phyloP scores from a whole-genome alignment of 1,140 invertebrate genomes.

The Geopemphigus sp. region DNA sequence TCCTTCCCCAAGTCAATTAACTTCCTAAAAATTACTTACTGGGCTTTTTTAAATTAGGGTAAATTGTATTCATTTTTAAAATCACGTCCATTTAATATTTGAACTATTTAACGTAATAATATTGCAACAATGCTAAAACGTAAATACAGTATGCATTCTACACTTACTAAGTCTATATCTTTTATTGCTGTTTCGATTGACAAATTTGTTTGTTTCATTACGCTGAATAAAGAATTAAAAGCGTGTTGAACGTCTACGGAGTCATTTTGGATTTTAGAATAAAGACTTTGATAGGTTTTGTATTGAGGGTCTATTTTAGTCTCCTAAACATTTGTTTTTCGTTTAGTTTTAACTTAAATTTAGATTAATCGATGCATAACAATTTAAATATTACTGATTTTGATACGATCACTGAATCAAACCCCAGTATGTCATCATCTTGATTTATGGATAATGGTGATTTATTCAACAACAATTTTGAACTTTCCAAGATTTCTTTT shows the following conservation, averaged over 20 bases:
- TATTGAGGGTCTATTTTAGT: slow-evolving; percentile 8
- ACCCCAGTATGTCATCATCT: slow-evolving; percentile 1
- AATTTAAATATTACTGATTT: not conserved
- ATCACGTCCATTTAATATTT: not conserved
- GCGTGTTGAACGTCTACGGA: not conserved
- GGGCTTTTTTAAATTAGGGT: too few species aligned
- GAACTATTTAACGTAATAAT: not conserved
- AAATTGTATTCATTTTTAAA: too few species aligned
- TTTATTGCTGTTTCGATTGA: not conserved
- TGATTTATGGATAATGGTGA: not conserved
- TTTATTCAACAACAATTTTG: not conserved
- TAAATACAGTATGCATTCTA: not conserved
- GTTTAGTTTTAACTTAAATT: not conserved
- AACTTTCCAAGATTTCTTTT: slow-evolving; percentile 10
- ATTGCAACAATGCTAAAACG: not conserved
- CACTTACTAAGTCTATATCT: slow-evolving; percentile 14
- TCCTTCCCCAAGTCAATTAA: too few species aligned
- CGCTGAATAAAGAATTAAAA: not conserved
- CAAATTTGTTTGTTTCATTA: not conserved
- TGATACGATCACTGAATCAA: slow-evolving; percentile 20
- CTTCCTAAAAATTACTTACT: too few species aligned
- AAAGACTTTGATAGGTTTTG: not conserved
- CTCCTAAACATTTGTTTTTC: not conserved
- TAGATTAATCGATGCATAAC: not conserved
- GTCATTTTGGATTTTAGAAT: slow-evolving; percentile 28